Conservation (phyloP, 1,140 invertebrate species). For the Orussus abietinus region DNA sequence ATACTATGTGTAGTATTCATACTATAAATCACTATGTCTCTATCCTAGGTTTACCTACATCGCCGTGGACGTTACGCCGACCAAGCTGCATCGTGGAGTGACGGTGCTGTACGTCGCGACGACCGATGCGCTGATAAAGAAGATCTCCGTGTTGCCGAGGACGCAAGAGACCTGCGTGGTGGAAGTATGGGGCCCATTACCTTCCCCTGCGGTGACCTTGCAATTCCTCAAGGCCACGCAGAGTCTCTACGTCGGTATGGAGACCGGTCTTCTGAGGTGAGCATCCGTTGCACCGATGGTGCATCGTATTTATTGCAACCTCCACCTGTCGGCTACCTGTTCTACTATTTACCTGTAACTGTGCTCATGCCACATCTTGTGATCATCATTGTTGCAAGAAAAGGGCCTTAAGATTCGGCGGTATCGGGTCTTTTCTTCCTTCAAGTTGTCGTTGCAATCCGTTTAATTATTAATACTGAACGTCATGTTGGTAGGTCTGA, state of each 20-base stretch:
- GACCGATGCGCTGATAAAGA: constrained; percentile 70
- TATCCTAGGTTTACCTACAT: constrained; percentile 65
- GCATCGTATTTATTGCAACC: too few species aligned
- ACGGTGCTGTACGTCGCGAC: constrained; percentile 80
- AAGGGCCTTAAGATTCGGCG: too few species aligned
- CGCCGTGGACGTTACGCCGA: constrained; percentile 70
- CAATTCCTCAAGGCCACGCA: constrained; percentile 78
- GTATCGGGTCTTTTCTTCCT: too few species aligned
- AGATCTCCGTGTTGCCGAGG: constrained; percentile 70
- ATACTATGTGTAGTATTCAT: too few species aligned
- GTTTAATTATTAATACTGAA: too few species aligned
- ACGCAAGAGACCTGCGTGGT: constrained; percentile 74
- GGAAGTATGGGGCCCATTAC: constrained; percentile 76
- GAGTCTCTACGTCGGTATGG: constrained; percentile 77
- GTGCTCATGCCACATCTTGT: too few species aligned
- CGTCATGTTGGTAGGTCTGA: too few species aligned
- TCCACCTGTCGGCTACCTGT: too few species aligned
- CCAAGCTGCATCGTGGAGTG: constrained; percentile 62
- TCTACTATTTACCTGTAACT: too few species aligned
- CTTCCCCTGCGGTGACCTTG: constrained; percentile 63
- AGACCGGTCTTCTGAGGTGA: constrained; percentile 61
- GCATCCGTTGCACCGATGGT: too few species aligned
- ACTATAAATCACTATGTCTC: constrained; percentile 10
- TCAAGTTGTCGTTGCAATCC: too few species aligned
- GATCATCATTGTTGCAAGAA: too few species aligned